Base-by-base conservation (phyloP, 2,888 invertebrate species). In the Megastigmus dorsalis region DNA sequence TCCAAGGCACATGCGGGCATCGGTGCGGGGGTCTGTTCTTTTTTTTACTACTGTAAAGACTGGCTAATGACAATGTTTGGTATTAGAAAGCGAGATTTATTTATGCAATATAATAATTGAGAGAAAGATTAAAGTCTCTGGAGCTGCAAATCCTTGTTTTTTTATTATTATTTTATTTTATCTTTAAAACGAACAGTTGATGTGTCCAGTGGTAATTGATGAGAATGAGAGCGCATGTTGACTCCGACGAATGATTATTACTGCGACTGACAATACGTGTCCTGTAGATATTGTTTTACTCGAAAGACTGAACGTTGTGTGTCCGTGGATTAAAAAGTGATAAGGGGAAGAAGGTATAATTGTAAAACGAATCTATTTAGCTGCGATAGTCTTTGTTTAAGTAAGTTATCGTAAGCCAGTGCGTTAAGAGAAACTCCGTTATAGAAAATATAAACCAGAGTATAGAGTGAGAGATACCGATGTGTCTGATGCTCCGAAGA, bases 291-390 rank as follows among this genome's bases (percentile, higher is more conserved):
- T 80, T 81, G 80, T 83, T 85, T 85, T 80, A 84, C 81, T 85
- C 82, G 80, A 81, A 85, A 86, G 83, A 86, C 84, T 83, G 85
- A 83, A 80, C 79, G 79, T 80, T 82, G 77, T 79, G 80, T 79
- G 80, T 81, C 78, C 78, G 72, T 77, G 67, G 69, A 72, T 74
- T 72, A 63, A 48, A 65, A 70, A 50, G 52, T 10, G 30, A 62
- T 7, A 30, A 52, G 65, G 57, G 59, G 73, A 73, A 59, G 41
- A 62, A 55, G 18, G 55, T 62, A 18, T 66, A 74, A 70, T 79
- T 79, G 67, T 75, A 70, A 70, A 70, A 67, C 36, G 70, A 75
- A 73, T 74, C 69, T 66, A 69, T 69, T 74, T 74, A 70, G 66
- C 72, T 69, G 43, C 54, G 75, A 63, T 63, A 76, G 74, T 57